Base-by-base conservation (phyloP, 2,888 invertebrate species). In the Apeira syringaria region DNA sequence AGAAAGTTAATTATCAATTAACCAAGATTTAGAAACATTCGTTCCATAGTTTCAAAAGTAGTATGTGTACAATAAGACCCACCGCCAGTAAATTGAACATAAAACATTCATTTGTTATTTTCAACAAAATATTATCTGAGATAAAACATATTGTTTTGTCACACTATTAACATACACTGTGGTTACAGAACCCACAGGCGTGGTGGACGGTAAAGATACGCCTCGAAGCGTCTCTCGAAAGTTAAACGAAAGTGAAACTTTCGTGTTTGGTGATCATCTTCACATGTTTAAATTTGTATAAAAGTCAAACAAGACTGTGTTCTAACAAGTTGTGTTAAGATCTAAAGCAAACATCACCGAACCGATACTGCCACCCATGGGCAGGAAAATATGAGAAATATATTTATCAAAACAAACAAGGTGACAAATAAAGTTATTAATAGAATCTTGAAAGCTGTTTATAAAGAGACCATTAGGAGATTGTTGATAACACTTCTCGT, bases 171-270 rank as follows among this genome's bases (percentile, higher is more conserved):
- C n/a, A n/a, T n/a, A n/a, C n/a, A 53, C 60, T 56, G 59, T 74
- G 62, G 77, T 77, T 74, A 75, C 65, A 69, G 79, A 77, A 74
- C 54, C 73, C 24, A 40, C 51, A 62, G 68, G 66, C 61, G 70
- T 69, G 70, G 64, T 62, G 55, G 59, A 59, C 56, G 59, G 55
- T 62, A 60, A 63, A 64, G 61, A 41, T 41, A 37, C 44, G 39
- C 45, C 44, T 29, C 48, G 51, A 37, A 56, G 54, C 57, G 44
- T 47, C 59, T 61, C 66, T 79, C 64, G 80, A 84, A 82, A 85
- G 83, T 78, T 73, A 63, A 64, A 78, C 61, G 83, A 86, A 88
- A 88, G 88, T 87, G 83, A 86, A 84, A 83, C 74, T 70, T 70
- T 38, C 26, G 18, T 35, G 38, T 44, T 44, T 44, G 64, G 64